Base-by-base conservation (phyloP, 2,113 vertebrate genomes). In the Gallinago undulata region DNA sequence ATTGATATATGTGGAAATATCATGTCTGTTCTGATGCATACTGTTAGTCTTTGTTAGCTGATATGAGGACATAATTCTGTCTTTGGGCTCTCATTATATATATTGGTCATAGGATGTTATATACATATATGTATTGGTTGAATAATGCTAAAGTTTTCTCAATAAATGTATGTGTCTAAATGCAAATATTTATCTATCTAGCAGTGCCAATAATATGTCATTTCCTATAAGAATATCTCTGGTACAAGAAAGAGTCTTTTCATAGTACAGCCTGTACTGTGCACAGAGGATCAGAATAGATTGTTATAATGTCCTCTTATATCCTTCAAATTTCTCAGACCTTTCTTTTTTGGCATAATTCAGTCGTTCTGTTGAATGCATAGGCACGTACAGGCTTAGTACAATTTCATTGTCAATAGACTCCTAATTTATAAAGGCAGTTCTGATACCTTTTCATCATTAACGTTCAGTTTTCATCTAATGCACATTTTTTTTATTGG, bases 401-500 rank as follows among this genome's bases (percentile, higher is more conserved):
- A 75, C 30, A 95, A 94, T 97, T 97, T 97, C 75, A 89, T 14
- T 94, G 64, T 84, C 70, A 92, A 81, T 94, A 84, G 73, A 70
- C 19, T 91, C 25, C 45, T 70, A 67, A 80, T 93, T 92, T 92
- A 80, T 59, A 86, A 74, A 84, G 67, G 37, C 79, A 89, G 48
- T 41, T 89, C 67, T 93, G 70, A 80, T 96, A 87, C 27, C 35
- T 68, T 81, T 94, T 89, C 78, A 84, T 93, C 43, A 27, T 70
- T 92, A 28, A 81, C 74, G 31, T 59, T 97, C 62, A 68, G 25
- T 37, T 92, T 76, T 96, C 63, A 92, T 86, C 39, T 78, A 79
- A 86, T 47, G 87, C 14, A 47, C 2, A 13, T 33, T 43, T 39
- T 73, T 84, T 81, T 66, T 21, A 51, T 41, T 92, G 66, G 21